A percentile compares a stretch with the other conserved stretches of the same genome.
Evolutionary conservation across 2,797 vertebrate species (phyloP).

Genomic region (Cyclopterus lumpus): DNA sequence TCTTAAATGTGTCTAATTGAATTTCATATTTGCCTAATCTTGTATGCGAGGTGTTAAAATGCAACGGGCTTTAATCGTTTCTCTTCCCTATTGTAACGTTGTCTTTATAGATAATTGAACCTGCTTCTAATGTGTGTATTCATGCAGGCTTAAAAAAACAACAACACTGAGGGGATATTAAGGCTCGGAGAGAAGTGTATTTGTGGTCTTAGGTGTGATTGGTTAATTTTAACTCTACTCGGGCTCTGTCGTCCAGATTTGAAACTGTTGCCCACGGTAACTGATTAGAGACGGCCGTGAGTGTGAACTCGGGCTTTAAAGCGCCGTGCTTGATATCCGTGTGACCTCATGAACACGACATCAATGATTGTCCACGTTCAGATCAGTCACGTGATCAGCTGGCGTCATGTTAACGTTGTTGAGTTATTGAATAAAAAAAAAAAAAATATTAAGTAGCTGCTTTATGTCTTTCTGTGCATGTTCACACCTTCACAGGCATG

Average conservation of each 20-base stretch:
- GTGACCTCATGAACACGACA: neutral
- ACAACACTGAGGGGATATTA: neutral
- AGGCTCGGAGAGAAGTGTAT: conserved; percentile 1
- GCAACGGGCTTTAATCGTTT: neutral
- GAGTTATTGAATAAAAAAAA: neutral
- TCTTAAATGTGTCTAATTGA: neutral
- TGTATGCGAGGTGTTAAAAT: neutral
- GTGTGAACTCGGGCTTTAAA: conserved; percentile 1
- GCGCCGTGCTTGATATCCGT: neutral
- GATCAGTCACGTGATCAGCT: neutral
- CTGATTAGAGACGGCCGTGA: neutral
- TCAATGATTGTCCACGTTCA: neutral
- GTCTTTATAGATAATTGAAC: neutral
- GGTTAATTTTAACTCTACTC: neutral
- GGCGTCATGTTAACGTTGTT: neutral
- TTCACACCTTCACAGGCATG: conserved; percentile 2
- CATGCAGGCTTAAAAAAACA: neutral
- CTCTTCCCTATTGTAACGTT: no score
- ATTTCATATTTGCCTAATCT: neutral
- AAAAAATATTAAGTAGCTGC: neutral
- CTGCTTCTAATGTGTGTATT: neutral
- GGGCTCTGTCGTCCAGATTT: neutral
- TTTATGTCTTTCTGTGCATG: neutral
- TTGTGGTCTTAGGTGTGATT: neutral
- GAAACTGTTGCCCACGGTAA: neutral